Conservation (phyloP, 1,140 invertebrate species). For the Nautilus pompilius region DNA sequence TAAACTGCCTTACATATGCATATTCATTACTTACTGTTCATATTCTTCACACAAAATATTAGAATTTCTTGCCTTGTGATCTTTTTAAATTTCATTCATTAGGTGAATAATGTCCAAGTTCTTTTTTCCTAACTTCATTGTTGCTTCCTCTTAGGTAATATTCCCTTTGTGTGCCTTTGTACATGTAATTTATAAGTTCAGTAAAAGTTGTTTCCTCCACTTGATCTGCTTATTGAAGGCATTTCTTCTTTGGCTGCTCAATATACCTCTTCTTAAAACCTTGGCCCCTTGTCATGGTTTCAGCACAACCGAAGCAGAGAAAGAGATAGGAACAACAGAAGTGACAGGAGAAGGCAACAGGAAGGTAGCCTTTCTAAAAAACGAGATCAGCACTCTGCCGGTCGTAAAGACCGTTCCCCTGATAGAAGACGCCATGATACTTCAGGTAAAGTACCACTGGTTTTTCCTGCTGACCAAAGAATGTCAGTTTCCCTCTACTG, state of each 20-base stretch:
- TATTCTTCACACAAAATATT: no score
- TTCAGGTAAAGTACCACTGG: conserved; percentile 6
- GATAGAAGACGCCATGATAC: conserved; percentile 2
- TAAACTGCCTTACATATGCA: no score
- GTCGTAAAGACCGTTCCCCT: conserved; percentile 2
- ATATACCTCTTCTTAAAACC: conserved; percentile 4
- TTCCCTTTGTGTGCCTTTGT: no score
- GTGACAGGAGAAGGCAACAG: conserved; percentile 5
- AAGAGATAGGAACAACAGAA: neutral
- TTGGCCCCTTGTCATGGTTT: conserved; percentile 7
- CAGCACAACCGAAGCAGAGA: neutral
- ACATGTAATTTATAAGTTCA: no score
- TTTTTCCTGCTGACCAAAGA: conserved; percentile 1
- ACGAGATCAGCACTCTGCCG: neutral
- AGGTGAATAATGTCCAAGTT: no score
- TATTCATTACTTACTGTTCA: no score
- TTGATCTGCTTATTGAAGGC: no score
- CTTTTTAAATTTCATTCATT: no score
- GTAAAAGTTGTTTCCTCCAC: no score
- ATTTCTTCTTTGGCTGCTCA: conserved; percentile 2
- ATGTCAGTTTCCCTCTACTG: neutral
- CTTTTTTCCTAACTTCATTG: no score
- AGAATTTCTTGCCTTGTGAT: no score
- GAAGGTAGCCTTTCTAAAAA: conserved; percentile 2
- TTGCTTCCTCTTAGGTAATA: no score